phyloP scores from a whole-genome alignment of 2,888 invertebrate genomes.

The Epiblema foenella region DNA sequence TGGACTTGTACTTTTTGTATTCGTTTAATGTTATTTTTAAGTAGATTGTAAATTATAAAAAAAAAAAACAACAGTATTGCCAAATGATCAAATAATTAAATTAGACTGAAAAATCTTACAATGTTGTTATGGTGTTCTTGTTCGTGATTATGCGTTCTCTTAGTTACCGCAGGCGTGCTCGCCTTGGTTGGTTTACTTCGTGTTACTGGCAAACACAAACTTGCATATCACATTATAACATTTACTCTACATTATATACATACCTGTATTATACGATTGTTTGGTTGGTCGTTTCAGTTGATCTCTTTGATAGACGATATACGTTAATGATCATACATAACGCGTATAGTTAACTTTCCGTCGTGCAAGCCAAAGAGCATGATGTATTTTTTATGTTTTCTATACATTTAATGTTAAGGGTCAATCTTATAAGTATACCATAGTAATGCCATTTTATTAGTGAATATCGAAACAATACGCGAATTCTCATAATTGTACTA shows the following conservation, averaged over 20 bases:
- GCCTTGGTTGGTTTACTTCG: slow-evolving; percentile 56
- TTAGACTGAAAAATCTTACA: slow-evolving; percentile 78
- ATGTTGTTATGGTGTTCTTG: slow-evolving; percentile 61
- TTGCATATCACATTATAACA: slow-evolving; percentile 75
- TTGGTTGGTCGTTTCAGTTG: slow-evolving; percentile 71
- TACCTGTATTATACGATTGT: slow-evolving; percentile 48
- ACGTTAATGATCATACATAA: slow-evolving; percentile 67
- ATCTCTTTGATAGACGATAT: slow-evolving; percentile 78
- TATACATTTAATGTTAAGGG: slow-evolving; percentile 78
- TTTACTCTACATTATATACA: slow-evolving; percentile 53
- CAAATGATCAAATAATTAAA: slow-evolving; percentile 80
- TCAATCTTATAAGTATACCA: slow-evolving; percentile 77
- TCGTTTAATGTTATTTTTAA: slow-evolving; percentile 68
- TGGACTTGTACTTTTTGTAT: slow-evolving; percentile 64
- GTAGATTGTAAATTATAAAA: slow-evolving; percentile 55
- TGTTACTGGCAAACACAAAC: slow-evolving; percentile 60
- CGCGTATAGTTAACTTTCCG: slow-evolving; percentile 72
- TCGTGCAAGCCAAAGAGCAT: slow-evolving; percentile 85
- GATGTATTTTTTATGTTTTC: slow-evolving; percentile 82
- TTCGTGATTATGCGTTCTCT: slow-evolving; percentile 54
- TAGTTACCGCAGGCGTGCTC: slow-evolving; percentile 57
- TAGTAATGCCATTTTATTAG: slow-evolving; percentile 83
- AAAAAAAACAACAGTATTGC: slow-evolving; percentile 79
- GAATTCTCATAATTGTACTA: slow-evolving; percentile 79
- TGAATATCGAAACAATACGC: slow-evolving; percentile 76